Conservation (phyloP, 37 sponge, comb jelly and placozoan species). For the Spongilla lacustris region DNA sequence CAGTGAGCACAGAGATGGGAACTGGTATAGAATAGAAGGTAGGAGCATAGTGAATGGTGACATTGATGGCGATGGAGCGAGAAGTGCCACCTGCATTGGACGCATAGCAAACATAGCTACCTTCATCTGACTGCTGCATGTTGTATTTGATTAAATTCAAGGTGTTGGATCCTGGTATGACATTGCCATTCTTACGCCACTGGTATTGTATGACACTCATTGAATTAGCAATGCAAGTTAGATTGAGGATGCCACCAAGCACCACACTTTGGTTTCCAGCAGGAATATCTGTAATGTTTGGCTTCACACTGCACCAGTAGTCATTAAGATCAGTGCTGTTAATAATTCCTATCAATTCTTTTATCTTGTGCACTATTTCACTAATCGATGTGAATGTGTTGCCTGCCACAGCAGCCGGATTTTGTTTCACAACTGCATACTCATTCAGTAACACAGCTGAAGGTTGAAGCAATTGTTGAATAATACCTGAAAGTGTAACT, state of each 20-base stretch:
- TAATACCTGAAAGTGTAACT: background rate
- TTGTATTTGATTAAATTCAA: background rate
- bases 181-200: slow-evolving; percentile 31
- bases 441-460: background rate
- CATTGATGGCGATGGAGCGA: background rate
- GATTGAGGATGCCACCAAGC: background rate
- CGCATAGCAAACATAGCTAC: slow-evolving; percentile 27
- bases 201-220: background rate
- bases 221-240: slow-evolving; percentile 20
- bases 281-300: slow-evolving; percentile 15
- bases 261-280: background rate
- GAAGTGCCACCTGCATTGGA: slow-evolving; percentile 23
- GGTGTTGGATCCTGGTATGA: slow-evolving; percentile 2
- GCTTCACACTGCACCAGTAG: slow-evolving; percentile 36
- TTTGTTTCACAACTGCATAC: background rate
- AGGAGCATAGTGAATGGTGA: slow-evolving; percentile 22
- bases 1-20: slow-evolving; percentile 6
- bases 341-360: background rate
- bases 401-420: background rate
- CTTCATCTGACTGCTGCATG: slow-evolving; percentile 13
- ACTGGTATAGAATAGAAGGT: background rate
- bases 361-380: background rate
- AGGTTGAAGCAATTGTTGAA: background rate
- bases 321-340: background rate
- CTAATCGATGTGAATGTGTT: background rate